These are phyloP conservation scores for Cyprinodon tularosa DNA, from an alignment of 2,113 vertebrate species.

Conservation along the genomic window DNA sequence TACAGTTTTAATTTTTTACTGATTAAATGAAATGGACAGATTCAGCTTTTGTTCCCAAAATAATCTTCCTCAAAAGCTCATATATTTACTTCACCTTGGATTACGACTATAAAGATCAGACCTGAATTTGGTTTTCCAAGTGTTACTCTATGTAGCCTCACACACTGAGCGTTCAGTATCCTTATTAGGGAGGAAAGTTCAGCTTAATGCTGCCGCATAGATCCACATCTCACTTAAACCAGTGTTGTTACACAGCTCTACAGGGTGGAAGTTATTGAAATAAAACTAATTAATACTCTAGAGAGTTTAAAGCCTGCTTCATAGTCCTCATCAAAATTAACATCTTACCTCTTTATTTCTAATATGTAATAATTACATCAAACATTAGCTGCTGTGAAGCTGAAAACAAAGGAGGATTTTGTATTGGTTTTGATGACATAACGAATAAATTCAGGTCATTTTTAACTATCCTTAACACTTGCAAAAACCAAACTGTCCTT, in stretches of 20 bases:
- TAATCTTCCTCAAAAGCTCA: too few species aligned
- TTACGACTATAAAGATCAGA: too few species aligned
- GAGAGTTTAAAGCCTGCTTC: background rate
- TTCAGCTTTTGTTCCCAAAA: too few species aligned
- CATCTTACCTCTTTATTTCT: background rate
- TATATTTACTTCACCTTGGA: too few species aligned
- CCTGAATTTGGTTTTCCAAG: too few species aligned
- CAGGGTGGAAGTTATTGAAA: background rate
- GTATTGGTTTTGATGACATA: background rate
- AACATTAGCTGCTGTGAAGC: background rate
- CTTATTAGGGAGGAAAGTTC: background rate
- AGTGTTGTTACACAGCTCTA: background rate
- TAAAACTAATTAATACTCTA: background rate
- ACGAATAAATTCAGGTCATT: background rate
- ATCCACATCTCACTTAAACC: background rate
- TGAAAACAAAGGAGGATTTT: background rate
- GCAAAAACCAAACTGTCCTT: conserved; percentile 48
- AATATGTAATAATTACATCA: background rate
- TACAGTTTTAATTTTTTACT: too few species aligned
- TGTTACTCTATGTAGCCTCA: background rate
- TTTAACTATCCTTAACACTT: conserved; percentile 13
- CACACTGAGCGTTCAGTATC: background rate
- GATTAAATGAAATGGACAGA: too few species aligned
- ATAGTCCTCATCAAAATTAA: background rate
- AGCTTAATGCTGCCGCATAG: background rate